A percentile compares a stretch with the other conserved stretches of the same genome.
Evolutionary conservation across 2,888 invertebrate species (phyloP).

Genomic region (Petrolisthes cinctipes): DNA sequence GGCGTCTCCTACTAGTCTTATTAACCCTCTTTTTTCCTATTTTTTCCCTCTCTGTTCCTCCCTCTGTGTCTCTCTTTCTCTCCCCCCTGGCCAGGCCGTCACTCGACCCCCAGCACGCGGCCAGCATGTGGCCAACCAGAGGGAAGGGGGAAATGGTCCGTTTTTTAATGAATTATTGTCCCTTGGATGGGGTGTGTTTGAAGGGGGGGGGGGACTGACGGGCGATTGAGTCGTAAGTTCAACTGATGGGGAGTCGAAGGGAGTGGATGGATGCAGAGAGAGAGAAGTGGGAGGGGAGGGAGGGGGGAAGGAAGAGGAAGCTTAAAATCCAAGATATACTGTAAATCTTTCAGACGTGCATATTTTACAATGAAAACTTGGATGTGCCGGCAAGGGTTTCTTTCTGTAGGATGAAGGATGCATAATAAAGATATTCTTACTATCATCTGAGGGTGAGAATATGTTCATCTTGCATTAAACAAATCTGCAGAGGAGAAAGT

Average conservation of each 20-base stretch:
- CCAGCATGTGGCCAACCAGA: constrained; percentile 51
- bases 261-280: neutral
- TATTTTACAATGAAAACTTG: too few relatives aligned
- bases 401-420: too few relatives aligned
- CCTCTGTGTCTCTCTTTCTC: constrained; percentile 15
- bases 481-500: too few relatives aligned
- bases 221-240: constrained; percentile 41
- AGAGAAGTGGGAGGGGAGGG: constrained; percentile 1
- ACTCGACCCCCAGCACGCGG: constrained; percentile 49
- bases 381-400: too few relatives aligned
- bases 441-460: too few relatives aligned
- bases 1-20: neutral
- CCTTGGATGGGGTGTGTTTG: constrained; percentile 39
- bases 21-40: neutral
- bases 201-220: constrained; percentile 38
- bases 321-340: neutral
- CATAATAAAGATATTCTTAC: too few relatives aligned
- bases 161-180: constrained; percentile 58
- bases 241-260: neutral
- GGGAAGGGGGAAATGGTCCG: constrained; percentile 36
- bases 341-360: too few relatives aligned
- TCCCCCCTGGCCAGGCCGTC: constrained; percentile 23
- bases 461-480: too few relatives aligned
- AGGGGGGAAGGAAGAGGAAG: neutral
- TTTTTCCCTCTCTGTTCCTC: neutral